Conservation (phyloP, 2,888 invertebrate species). For the Agriopis aurantiaria region DNA sequence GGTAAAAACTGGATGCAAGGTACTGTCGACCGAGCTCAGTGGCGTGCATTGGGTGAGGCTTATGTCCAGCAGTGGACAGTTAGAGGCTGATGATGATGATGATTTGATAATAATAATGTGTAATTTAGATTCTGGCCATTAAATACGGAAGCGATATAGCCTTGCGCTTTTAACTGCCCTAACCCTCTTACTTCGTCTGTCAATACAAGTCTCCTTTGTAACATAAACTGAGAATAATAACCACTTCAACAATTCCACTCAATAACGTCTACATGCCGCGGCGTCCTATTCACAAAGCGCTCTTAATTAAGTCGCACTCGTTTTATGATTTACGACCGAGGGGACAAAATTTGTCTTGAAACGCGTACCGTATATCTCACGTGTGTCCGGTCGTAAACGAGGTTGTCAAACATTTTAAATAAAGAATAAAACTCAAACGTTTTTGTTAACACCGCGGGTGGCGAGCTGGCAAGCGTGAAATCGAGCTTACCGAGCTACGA, state of each 20-base stretch:
- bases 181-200: neutral
- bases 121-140: too few relatives aligned
- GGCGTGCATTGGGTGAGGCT: too few relatives aligned
- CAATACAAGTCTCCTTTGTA: conserved; percentile 18
- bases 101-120: too few relatives aligned
- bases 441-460: conserved; percentile 41
- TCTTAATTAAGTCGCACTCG: conserved; percentile 47
- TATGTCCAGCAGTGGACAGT: too few relatives aligned
- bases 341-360: conserved; percentile 42
- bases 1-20: too few relatives aligned
- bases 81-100: too few relatives aligned
- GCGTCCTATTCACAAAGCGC: conserved; percentile 45
- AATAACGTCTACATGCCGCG: conserved; percentile 37
- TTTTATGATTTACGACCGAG: conserved; percentile 44
- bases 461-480: conserved; percentile 24
- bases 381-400: conserved; percentile 48
- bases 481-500: conserved; percentile 15
- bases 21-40: too few relatives aligned
- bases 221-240: conserved; percentile 26
- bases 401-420: conserved; percentile 44
- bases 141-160: too few relatives aligned
- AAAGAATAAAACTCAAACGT: conserved; percentile 24
- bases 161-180: neutral
- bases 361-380: conserved; percentile 37
- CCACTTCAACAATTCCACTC: conserved; percentile 26